Evolutionary conservation across 92 coral and sea anemone species (phyloP).

Genomic region (Umimayanthus chanpuru): DNA sequence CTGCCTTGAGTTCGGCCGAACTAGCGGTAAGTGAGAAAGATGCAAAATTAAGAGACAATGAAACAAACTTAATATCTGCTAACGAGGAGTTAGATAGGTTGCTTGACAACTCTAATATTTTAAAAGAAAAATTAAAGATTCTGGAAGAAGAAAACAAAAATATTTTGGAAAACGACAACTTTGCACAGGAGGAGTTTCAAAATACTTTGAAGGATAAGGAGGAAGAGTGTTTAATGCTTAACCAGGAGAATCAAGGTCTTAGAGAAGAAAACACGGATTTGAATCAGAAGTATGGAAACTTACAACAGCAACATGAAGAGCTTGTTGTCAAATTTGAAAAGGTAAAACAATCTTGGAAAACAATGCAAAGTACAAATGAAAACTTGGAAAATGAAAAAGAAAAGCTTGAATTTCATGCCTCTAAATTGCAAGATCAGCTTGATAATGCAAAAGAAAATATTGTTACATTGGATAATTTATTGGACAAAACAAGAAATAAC

Average conservation of each 20-base stretch:
- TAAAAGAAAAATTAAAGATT: constrained; percentile 45
- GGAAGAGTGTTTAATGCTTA: constrained; percentile 45
- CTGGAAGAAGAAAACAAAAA: constrained; percentile 39
- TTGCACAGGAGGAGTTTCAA: constrained; percentile 33
- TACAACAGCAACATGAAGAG: constrained; percentile 67
- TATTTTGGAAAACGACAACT: constrained; percentile 39
- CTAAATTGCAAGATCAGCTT: constrained; percentile 64
- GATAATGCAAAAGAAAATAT: constrained; percentile 67
- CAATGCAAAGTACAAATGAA: constrained; percentile 67
- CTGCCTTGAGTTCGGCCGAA: constrained; percentile 56
- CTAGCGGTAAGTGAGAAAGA: constrained; percentile 51
- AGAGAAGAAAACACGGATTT: constrained; percentile 60
- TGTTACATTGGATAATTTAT: constrained; percentile 57
- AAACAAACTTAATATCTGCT: constrained; percentile 54
- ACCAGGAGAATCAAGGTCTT: constrained; percentile 51
- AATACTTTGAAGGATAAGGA: constrained; percentile 51
- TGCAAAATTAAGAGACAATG: constrained; percentile 47
- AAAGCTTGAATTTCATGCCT: constrained; percentile 52
- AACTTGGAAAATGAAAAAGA: constrained; percentile 60
- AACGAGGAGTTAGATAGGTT: constrained; percentile 61
- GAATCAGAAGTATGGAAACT: constrained; percentile 58
- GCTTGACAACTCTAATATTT: constrained; percentile 47
- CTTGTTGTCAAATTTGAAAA: constrained; percentile 70
- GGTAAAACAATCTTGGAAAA: constrained; percentile 65
- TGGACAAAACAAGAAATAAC: constrained; percentile 51